Conservation (phyloP, 1,140 invertebrate genomes). For the Pseudomyrmex dendroicus region DNA sequence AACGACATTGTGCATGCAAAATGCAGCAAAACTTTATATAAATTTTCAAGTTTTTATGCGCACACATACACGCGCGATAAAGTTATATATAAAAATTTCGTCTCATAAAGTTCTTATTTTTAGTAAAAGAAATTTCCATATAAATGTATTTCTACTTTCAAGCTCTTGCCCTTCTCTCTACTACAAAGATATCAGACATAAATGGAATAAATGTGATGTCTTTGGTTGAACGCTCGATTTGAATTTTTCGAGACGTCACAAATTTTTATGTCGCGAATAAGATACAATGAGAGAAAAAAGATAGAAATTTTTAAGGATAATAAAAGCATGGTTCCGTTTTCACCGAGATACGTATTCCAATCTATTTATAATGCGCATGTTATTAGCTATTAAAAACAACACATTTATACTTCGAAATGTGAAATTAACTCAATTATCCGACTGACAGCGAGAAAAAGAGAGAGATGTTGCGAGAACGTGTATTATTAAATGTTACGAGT, state of each 20-base stretch:
- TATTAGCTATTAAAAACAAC: not conserved
- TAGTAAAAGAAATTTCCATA: not conserved
- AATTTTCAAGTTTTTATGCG: slow-evolving; percentile 5
- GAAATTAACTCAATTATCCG: slow-evolving; percentile 17
- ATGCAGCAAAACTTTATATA: not conserved
- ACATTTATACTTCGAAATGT: not conserved
- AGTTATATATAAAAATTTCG: not conserved
- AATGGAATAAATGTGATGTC: slow-evolving; percentile 33
- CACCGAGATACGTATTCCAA: not conserved
- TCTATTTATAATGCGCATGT: not conserved
- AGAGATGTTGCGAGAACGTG: not conserved
- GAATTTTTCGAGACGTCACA: slow-evolving; percentile 13
- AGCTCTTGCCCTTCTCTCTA: not conserved
- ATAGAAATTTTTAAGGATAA: slow-evolving; percentile 34
- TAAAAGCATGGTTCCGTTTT: slow-evolving; percentile 10
- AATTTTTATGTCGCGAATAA: slow-evolving; percentile 23
- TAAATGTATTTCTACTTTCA: not conserved
- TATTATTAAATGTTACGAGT: not conserved
- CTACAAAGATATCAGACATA: slow-evolving; percentile 16
- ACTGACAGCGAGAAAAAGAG: not conserved
- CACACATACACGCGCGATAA: too few relatives aligned
- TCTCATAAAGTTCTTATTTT: not conserved
- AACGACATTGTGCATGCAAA: slow-evolving; percentile 5
- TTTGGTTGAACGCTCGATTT: slow-evolving; percentile 8
- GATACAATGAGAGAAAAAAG: not conserved